Conservation (phyloP, 2,888 invertebrate species). For the Aphelenchoides bicaudatus region DNA sequence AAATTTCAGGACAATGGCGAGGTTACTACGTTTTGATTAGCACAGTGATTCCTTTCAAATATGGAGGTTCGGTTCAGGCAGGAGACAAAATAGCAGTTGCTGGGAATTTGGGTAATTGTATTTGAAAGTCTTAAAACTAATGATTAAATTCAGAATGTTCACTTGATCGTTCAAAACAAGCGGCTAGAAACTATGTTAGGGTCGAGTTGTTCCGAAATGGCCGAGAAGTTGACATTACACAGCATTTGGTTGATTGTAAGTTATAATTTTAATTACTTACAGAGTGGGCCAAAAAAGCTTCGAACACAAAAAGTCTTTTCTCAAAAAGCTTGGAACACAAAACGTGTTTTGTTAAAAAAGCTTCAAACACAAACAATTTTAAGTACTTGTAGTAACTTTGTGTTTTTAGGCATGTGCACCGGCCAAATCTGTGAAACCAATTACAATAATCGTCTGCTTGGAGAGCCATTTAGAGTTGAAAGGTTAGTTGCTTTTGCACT, state of each 20-base stretch:
- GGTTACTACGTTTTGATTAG: conserved; percentile 58
- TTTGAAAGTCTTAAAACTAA: too few relatives aligned
- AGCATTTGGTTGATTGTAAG: conserved; percentile 56
- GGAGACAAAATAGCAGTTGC: conserved; percentile 37
- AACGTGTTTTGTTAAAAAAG: too few relatives aligned
- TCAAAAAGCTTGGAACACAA: too few relatives aligned
- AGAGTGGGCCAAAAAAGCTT: too few relatives aligned
- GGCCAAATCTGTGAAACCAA: conserved; percentile 60
- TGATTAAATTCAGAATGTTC: conserved; percentile 34
- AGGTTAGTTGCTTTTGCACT: conserved; percentile 33
- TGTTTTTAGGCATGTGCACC: conserved; percentile 57
- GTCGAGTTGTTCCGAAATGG: conserved; percentile 46
- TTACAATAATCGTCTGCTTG: conserved; percentile 46
- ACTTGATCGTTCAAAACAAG: conserved; percentile 19
- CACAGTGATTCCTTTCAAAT: conserved; percentile 47
- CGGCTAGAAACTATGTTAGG: conserved; percentile 31
- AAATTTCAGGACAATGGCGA: conserved; percentile 56
- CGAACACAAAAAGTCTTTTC: too few relatives aligned
- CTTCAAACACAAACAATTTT: too few relatives aligned
- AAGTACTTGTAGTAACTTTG: background rate
- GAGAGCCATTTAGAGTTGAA: conserved; percentile 52
- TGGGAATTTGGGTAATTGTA: too few relatives aligned
- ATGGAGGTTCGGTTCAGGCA: conserved; percentile 51
- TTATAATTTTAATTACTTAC: background rate
- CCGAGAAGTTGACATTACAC: conserved; percentile 52